Percentiles rank a stretch among this genome's conserved stretches.
phyloP scores from a whole-genome alignment of 2,797 vertebrate species.

The Podargus strigoides region DNA sequence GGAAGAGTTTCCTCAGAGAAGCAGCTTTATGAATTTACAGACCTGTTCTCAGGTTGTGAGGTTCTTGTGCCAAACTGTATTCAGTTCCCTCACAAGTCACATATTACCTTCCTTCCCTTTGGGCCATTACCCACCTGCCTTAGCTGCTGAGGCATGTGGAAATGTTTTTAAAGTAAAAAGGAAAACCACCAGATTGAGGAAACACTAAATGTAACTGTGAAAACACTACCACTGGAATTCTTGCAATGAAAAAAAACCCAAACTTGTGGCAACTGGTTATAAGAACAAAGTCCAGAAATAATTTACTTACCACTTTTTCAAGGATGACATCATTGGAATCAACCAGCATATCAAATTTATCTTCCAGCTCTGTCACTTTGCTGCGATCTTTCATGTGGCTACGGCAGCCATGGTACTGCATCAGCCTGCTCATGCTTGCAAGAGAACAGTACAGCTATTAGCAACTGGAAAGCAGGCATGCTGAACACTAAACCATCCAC shows the following conservation, averaged over 20 bases:
- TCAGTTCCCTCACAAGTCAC: neutral
- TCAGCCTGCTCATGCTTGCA: conserved; percentile 90
- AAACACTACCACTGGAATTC: neutral
- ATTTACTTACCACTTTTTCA: conserved; percentile 87
- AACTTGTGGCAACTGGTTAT: neutral
- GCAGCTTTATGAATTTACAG: neutral
- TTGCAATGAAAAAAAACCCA: neutral
- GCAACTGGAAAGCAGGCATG: neutral
- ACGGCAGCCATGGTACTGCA: conserved; percentile 91
- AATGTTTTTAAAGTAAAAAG: neutral
- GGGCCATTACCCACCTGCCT: neutral
- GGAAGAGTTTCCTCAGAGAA: neutral
- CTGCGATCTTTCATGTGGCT: conserved; percentile 81
- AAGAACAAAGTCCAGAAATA: neutral
- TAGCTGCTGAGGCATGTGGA: neutral
- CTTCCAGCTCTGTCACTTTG: conserved; percentile 87
- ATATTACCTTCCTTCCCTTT: neutral
- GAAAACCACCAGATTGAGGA: neutral
- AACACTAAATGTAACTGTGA: neutral
- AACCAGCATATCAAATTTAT: conserved; percentile 91
- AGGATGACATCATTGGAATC: conserved; percentile 93
- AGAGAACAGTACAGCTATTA: neutral
- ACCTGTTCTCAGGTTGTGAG: neutral
- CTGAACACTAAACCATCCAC: neutral
- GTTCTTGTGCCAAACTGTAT: neutral